Base-by-base conservation (phyloP, 2,113 vertebrate genomes). In the Nipponia nippon region DNA sequence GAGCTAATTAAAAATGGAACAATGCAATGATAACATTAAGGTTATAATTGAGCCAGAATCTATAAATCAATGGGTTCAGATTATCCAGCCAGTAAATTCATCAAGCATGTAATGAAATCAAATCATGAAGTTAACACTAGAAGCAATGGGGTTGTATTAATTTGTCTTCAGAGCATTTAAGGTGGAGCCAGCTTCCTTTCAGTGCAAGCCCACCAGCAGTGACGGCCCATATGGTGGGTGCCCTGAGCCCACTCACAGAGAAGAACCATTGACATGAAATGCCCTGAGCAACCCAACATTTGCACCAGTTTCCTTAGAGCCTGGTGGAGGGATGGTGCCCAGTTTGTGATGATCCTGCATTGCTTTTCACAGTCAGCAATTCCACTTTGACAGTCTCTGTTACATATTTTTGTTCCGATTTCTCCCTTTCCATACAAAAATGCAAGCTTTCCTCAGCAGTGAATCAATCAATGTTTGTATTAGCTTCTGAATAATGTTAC, bases 151-250 rank as follows among this genome's bases (percentile, higher is more conserved):
- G 25, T 27, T 88, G 36, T 42, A 30, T 40, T 65, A 62, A 49
- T 84, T 87, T 84, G 18, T 73, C 40, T 94, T 83, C 77, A 72
- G 55, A 58, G 13, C 6, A 27, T 83, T 80, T 77, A 49, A 47
- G 34, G 62, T 16, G 9, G 36, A 83, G 20, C 9, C 47, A 71
- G 7, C 32, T 69, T 76, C 66, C 56, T 59, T 36, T 17, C 65
- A 34, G 25, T 7, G 27, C 30, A 26, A 86, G 20, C 34, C 42
- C 56, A 30, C 12, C 2, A 1, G 47, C n/a, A 83, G 17, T 1
- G 0, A 29, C 0, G 1, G 25, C 58, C 79, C 0, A 0, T 10
- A 16, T 0, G 2, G 15, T 53, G n/a, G 7, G 8, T 56, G 61
- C 40, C 17, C 58, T 56, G 50, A 88, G 23, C 17, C 58, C 5